phyloP scores from a whole-genome alignment of 2,113 vertebrate species.

The Prionailurus bengalensis region DNA sequence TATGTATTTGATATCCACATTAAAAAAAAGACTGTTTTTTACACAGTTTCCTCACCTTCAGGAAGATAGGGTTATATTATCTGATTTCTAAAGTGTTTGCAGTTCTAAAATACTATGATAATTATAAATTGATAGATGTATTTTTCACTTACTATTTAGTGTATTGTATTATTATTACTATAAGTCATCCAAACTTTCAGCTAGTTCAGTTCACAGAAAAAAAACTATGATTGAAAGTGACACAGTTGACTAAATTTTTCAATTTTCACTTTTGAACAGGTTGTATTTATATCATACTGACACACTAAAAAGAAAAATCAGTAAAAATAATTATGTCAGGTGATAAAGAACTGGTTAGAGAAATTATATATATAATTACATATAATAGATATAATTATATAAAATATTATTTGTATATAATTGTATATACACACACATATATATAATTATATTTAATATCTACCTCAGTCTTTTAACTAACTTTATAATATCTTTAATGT shows the following conservation, averaged over 20 bases:
- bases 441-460: not conserved
- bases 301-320: not conserved
- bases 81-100: not conserved
- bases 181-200: conserved; percentile 11
- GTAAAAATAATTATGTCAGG: conserved; percentile 7
- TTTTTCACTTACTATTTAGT: not conserved
- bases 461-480: not conserved
- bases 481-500: not conserved
- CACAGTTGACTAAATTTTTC: conserved; percentile 20
- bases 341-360: not conserved
- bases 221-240: not conserved
- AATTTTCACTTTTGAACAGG: conserved; percentile 56
- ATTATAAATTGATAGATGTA: not conserved
- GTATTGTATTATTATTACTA: not conserved
- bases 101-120: not conserved
- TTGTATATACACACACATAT: not conserved
- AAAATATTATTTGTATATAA: not conserved
- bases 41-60: not conserved
- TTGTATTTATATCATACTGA: conserved; percentile 54
- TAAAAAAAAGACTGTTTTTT: not conserved
- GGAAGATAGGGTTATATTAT: not conserved
- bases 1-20: not conserved
- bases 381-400: not conserved
- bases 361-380: not conserved
- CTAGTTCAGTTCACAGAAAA: conserved; percentile 9